Percentiles rank a stretch among this genome's conserved stretches.
Evolutionary conservation across 2,797 vertebrate genomes (phyloP).

Genomic region (Eremophila alpestris): DNA sequence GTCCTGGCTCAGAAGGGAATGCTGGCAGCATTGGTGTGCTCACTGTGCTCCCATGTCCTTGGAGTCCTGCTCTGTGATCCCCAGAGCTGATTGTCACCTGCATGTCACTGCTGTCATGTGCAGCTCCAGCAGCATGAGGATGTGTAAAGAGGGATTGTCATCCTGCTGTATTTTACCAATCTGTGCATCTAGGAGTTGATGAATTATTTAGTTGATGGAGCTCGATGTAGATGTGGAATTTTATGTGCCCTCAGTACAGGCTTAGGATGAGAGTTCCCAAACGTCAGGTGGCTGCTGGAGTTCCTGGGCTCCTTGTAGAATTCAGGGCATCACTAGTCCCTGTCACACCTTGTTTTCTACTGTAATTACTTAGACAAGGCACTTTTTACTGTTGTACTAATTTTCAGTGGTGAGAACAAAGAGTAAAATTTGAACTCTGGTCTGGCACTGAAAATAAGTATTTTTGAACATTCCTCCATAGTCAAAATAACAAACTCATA

Average conservation of each 20-base stretch:
- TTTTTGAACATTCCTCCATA: background rate
- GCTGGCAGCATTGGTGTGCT: rapidly evolving
- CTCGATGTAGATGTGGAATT: background rate
- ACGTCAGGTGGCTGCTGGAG: rapidly evolving
- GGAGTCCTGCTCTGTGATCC: background rate
- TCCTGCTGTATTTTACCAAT: background rate
- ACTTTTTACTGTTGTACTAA: background rate
- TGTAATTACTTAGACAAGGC: background rate
- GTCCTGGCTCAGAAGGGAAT: background rate
- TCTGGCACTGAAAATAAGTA: background rate
- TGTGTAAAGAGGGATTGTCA: background rate
- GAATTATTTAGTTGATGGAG: background rate
- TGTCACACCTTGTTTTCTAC: background rate
- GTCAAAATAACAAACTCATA: background rate
- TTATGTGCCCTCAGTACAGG: background rate
- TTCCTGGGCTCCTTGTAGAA: background rate
- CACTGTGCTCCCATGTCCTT: rapidly evolving
- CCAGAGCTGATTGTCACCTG: background rate
- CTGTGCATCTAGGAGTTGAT: background rate
- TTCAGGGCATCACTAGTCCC: background rate
- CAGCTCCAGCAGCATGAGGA: background rate
- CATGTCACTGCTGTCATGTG: rapidly evolving
- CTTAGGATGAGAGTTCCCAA: background rate
- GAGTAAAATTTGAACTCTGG: background rate
- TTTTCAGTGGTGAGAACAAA: background rate